Evolutionary conservation across 2,888 invertebrate species (phyloP).

Genomic region (Andrena praecox): DNA sequence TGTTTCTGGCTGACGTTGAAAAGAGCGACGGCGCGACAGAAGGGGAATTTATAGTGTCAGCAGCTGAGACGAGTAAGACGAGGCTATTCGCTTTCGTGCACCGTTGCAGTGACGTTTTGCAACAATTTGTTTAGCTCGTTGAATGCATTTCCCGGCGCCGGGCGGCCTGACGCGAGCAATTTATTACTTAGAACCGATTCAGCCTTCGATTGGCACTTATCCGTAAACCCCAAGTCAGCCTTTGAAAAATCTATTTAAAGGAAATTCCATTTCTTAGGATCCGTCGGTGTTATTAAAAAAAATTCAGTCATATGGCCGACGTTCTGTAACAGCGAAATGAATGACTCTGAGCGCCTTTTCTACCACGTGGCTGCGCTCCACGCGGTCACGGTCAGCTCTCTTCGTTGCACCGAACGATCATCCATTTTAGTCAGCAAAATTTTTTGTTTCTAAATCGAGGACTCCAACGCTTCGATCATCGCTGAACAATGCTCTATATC

Average conservation of each 20-base stretch:
- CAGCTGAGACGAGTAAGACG: not conserved
- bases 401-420: not conserved
- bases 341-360: slow-evolving; percentile 24
- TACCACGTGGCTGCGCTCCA: slow-evolving; percentile 59
- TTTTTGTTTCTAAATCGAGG: not conserved
- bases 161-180: too few relatives aligned
- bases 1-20: slow-evolving; percentile 8
- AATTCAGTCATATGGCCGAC: not conserved
- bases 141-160: too few relatives aligned
- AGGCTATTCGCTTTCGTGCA: not conserved
- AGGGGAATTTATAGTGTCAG: slow-evolving; percentile 19
- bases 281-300: not conserved
- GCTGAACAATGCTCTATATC: too few relatives aligned
- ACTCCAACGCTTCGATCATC: too few relatives aligned
- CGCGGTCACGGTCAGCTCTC: slow-evolving; percentile 26
- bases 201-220: not conserved
- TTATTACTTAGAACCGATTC: not conserved
- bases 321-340: not conserved
- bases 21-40: not conserved
- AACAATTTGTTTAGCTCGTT: not conserved
- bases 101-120: not conserved
- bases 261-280: not conserved
- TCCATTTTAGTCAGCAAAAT: not conserved
- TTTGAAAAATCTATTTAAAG: not conserved
- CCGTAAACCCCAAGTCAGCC: not conserved